Percentiles rank a stretch among this genome's conserved stretches.
Conservation (phyloP, 2,797 vertebrate genomes). For the Aulostomus chinensis region DNA sequence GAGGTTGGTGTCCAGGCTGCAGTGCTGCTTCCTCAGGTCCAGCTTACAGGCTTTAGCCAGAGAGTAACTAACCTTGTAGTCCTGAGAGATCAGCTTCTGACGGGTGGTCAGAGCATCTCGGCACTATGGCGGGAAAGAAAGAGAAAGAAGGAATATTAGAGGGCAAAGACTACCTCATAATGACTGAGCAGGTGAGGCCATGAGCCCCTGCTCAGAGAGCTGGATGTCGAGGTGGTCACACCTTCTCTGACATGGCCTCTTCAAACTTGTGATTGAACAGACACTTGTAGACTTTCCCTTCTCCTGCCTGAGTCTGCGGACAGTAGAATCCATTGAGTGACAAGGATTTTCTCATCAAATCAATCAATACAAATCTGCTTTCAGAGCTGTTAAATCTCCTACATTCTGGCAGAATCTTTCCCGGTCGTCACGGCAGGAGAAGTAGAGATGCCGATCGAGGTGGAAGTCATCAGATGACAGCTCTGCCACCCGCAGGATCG, state of each 20-base stretch:
- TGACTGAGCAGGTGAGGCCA: too few species aligned
- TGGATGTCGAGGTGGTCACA: too few species aligned
- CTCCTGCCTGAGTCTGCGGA: conserved; percentile 89
- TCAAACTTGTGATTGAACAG: conserved; percentile 99
- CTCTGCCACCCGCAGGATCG: conserved; percentile 94
- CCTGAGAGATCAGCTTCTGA: conserved; percentile 96
- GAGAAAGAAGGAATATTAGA: too few species aligned
- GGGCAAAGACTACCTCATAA: too few species aligned
- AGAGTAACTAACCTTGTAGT: conserved; percentile 98
- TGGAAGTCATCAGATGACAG: conserved; percentile 97
- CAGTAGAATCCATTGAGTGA: too few species aligned
- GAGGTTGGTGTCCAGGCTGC: conserved; percentile 90
- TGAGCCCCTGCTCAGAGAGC: too few species aligned
- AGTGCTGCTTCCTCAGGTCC: conserved; percentile 93
- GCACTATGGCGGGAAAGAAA: too few species aligned
- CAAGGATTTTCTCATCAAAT: too few species aligned
- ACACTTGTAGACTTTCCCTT: conserved; percentile 97
- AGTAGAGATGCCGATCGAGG: conserved; percentile 93
- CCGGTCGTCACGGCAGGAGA: conserved; percentile 92
- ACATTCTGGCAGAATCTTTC: conserved; percentile 96
- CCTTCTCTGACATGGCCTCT: conserved; percentile 95
- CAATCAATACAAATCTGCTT: too few species aligned
- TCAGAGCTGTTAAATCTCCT: too few species aligned
- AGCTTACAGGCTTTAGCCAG: conserved; percentile 96
- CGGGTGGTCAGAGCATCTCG: conserved; percentile 93